Evolutionary conservation across 1,140 invertebrate genomes (phyloP).

Genomic region (Agraylea sexmaculata): DNA sequence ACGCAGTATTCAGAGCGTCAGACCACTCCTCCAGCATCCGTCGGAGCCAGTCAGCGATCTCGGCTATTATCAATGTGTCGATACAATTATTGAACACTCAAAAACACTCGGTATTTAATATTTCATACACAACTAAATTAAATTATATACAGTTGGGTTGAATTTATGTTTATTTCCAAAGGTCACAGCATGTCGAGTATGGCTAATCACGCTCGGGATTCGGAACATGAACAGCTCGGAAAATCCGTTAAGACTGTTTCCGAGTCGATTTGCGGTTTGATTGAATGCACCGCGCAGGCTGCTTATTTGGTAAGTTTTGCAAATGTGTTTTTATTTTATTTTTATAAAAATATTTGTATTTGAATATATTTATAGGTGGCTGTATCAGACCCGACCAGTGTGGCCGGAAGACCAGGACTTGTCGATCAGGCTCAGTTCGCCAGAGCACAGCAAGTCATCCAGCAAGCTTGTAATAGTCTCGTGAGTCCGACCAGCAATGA

Average conservation of each 20-base stretch:
- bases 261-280: slow-evolving; percentile 77
- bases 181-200: slow-evolving; percentile 91
- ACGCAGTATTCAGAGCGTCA: slow-evolving; percentile 80
- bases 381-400: slow-evolving; percentile 79
- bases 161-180: slow-evolving; percentile 21
- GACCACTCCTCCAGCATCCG: slow-evolving; percentile 73
- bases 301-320: slow-evolving; percentile 64
- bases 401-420: slow-evolving; percentile 80
- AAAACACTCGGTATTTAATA: slow-evolving; percentile 51
- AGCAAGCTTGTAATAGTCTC: slow-evolving; percentile 73
- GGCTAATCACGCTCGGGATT: slow-evolving; percentile 80
- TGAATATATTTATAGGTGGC: slow-evolving; percentile 47
- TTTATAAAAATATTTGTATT: background rate
- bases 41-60: slow-evolving; percentile 78
- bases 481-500: slow-evolving; percentile 65
- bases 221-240: slow-evolving; percentile 80
- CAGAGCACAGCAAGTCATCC: slow-evolving; percentile 79
- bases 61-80: slow-evolving; percentile 90
- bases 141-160: background rate
- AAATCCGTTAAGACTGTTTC: slow-evolving; percentile 75
- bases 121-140: background rate
- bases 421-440: slow-evolving; percentile 87
- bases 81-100: slow-evolving; percentile 88
- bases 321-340: slow-evolving; percentile 4
- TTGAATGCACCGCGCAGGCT: slow-evolving; percentile 89